These are phyloP conservation scores for Euglossa dilemma DNA, from an alignment of 1,140 invertebrate genomes.

Conservation along the genomic window DNA sequence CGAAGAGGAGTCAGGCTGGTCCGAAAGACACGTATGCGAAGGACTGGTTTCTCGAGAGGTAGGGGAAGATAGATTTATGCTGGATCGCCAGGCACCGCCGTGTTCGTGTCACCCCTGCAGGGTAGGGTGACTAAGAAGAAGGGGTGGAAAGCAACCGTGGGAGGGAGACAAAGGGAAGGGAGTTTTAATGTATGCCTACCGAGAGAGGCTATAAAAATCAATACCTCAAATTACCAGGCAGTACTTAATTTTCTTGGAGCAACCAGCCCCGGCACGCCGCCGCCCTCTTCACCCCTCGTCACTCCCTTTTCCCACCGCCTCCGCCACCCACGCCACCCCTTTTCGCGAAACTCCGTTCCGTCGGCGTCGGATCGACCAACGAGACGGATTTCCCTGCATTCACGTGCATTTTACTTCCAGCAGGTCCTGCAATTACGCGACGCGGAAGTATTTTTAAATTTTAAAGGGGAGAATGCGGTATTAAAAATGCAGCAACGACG, in stretches of 20 bases:
- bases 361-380: constrained; percentile 53
- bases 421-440: constrained; percentile 64
- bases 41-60: constrained; percentile 48
- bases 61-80: constrained; percentile 52
- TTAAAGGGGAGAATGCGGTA: constrained; percentile 65
- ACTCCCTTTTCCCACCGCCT: background rate
- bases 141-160: constrained; percentile 65
- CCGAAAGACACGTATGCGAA: constrained; percentile 28
- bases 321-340: background rate
- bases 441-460: constrained; percentile 58
- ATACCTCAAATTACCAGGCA: constrained; percentile 83
- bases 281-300: constrained; percentile 21
- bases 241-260: constrained; percentile 82
- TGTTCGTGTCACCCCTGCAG: constrained; percentile 74
- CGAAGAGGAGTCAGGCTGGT: background rate
- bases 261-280: constrained; percentile 63
- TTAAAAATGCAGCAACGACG: constrained; percentile 64
- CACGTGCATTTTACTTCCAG: constrained; percentile 67
- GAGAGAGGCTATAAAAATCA: constrained; percentile 83
- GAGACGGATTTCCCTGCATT: constrained; percentile 66
- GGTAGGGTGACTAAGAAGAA: constrained; percentile 68
- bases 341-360: constrained; percentile 62
- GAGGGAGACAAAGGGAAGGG: constrained; percentile 61
- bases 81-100: constrained; percentile 78
- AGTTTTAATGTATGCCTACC: constrained; percentile 82